Conservation (phyloP, 2,888 invertebrate species). For the Metacarcinus magister region DNA sequence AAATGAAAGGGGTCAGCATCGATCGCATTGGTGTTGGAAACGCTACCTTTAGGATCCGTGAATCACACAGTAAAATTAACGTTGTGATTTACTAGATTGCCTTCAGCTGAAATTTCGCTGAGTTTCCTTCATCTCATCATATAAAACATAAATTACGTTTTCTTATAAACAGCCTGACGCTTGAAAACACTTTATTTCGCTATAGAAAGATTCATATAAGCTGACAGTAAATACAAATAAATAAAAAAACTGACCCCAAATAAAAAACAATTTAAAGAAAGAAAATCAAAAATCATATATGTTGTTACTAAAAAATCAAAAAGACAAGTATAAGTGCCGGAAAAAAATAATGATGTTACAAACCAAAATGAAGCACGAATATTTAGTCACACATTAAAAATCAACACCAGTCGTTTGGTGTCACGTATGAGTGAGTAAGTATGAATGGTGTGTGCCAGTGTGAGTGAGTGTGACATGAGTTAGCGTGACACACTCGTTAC, state of each 20-base stretch:
- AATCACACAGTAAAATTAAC: background rate
- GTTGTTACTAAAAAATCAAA: background rate
- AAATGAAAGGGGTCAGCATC: slow-evolving; percentile 47
- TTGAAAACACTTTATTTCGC: too few species aligned
- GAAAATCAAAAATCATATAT: too few species aligned
- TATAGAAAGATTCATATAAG: background rate
- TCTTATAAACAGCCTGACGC: background rate
- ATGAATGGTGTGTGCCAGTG: background rate
- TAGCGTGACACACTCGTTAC: background rate
- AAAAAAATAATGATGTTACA: background rate
- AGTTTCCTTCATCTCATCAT: background rate
- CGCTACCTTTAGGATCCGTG: background rate
- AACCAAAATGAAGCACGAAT: background rate
- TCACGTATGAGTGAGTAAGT: background rate
- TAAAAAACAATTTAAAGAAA: background rate
- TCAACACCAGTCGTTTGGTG: background rate
- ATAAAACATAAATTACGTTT: background rate
- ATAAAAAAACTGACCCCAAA: background rate
- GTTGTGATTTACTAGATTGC: too few species aligned
- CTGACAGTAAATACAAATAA: background rate
- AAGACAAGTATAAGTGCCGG: background rate
- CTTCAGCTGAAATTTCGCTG: background rate
- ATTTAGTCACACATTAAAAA: background rate
- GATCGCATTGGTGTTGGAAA: background rate
- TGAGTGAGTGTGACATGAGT: background rate